Base-by-base conservation (phyloP, 2,888 invertebrate species). In the Volucella inanis region DNA sequence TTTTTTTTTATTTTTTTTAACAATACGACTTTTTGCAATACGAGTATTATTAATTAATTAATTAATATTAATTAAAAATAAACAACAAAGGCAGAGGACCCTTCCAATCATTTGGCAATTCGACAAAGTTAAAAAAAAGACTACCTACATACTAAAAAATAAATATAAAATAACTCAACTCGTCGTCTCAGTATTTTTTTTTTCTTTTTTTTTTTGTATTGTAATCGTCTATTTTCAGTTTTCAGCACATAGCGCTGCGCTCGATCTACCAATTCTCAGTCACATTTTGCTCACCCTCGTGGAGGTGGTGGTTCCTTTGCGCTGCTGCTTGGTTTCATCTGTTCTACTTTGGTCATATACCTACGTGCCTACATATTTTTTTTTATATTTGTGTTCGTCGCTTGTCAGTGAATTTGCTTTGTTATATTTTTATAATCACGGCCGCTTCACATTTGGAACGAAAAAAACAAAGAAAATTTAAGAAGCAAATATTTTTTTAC, bases 241-340 rank as follows among this genome's bases (percentile, higher is more conserved):
- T 31, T 31, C 31, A 31, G 31, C 31, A 31, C 31, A 6, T 6
- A 31, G 31, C 47, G 55, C 43, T 62, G 67, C 68, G 10, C 62
- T 67, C 15, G 49, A 18, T 50, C 39, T 55, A 43, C 55, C 55
- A 61, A 49, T 10, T 61, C 54, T 84, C 80, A 84, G 84, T 84
- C 54, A 49, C 43, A 75, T 71, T 84, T 61, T 65, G 75, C 61
- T 84, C 75, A 75, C 70, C 70, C 80, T 80, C 49, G 80, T 80
- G 70, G 65, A 76, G 71, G 68, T 65, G 74, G 65, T 76, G 61
- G 75, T 43, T 15, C 47, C 59, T 59, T 59, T 43, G 15, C 14
- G 31, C 1, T 31, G 31, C 1, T 31, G 31, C 1, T 6, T 31
- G 31, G 6, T 6, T 31, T 31, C 6, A 31, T 31, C 31, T 31